Evolutionary conservation across 2,113 vertebrate genomes (phyloP).

Genomic region (Taurulus bubalis): DNA sequence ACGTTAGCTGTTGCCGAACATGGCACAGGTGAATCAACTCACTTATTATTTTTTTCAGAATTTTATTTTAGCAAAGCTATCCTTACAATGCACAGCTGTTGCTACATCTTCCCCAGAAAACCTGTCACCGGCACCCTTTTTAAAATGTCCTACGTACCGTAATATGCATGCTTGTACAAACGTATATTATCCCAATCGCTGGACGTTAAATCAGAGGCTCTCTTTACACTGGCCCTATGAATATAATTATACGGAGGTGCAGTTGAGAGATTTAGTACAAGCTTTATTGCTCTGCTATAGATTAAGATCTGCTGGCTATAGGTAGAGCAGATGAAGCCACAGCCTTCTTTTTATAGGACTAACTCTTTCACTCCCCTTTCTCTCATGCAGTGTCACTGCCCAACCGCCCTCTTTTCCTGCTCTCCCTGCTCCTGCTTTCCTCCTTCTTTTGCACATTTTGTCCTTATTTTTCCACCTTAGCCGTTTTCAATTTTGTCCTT

Average conservation of each 20-base stretch:
- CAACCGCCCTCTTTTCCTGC: constrained; percentile 8
- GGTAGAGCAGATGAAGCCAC: constrained; percentile 72
- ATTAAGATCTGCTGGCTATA: constrained; percentile 80
- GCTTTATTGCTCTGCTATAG: constrained; percentile 77
- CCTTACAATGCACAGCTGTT: constrained; percentile 1
- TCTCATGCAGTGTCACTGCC: constrained; percentile 38
- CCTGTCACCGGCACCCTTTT: not conserved
- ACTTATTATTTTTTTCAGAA: constrained; percentile 7
- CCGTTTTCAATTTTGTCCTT: constrained; percentile 61
- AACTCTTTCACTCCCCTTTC: constrained; percentile 36
- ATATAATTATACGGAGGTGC: constrained; percentile 78
- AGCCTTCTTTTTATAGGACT: constrained; percentile 61
- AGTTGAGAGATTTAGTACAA: constrained; percentile 73
- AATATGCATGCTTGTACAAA: constrained; percentile 24
- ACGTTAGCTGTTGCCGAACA: not conserved
- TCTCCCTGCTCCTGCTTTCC: constrained; percentile 24
- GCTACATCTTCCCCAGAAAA: constrained; percentile 18
- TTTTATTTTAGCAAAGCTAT: not conserved
- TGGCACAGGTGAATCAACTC: constrained; percentile 8
- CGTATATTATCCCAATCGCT: constrained; percentile 11
- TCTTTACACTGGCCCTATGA: constrained; percentile 74
- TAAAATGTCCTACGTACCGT: not conserved
- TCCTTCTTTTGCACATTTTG: constrained; percentile 58
- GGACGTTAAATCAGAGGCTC: constrained; percentile 63
- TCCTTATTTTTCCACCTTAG: constrained; percentile 60